These are phyloP conservation scores for Hyles lineata DNA, from an alignment of 2,888 invertebrate species.

Conservation along the genomic window DNA sequence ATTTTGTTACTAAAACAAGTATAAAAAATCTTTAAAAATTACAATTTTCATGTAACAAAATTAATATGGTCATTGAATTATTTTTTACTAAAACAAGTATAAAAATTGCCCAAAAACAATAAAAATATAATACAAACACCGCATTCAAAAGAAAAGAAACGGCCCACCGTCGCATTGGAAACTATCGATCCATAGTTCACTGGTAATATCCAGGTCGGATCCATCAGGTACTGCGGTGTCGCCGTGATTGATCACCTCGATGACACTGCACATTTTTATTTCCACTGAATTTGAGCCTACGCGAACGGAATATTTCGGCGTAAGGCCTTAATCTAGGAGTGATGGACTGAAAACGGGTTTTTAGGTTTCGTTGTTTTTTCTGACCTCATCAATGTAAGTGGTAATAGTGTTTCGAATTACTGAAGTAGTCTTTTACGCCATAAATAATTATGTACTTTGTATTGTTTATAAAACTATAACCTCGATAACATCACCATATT, in stretches of 20 bases:
- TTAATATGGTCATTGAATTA: too few species aligned
- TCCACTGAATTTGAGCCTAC: constrained; percentile 23
- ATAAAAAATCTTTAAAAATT: too few species aligned
- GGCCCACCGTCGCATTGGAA: not conserved
- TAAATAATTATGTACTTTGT: too few species aligned
- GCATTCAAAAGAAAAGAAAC: not conserved
- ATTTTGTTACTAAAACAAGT: too few species aligned
- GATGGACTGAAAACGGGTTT: not conserved
- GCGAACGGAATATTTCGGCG: constrained; percentile 8
- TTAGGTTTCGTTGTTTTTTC: not conserved
- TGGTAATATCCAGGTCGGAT: constrained; percentile 45
- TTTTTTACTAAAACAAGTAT: too few species aligned
- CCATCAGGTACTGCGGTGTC: constrained; percentile 43
- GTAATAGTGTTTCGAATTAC: too few species aligned
- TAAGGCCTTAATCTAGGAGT: not conserved
- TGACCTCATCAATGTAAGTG: not conserved
- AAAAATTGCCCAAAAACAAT: too few species aligned
- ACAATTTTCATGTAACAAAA: too few species aligned
- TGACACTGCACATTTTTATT: constrained; percentile 37
- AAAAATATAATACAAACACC: too few species aligned
- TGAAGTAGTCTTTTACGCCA: too few species aligned
- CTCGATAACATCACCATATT: too few species aligned
- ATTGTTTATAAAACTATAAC: too few species aligned
- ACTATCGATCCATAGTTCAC: constrained; percentile 29
- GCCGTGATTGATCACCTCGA: constrained; percentile 45